A percentile compares a stretch with the other conserved stretches of the same genome.
Conservation (phyloP, 2,888 invertebrate species). For the Tenthredo livida region DNA sequence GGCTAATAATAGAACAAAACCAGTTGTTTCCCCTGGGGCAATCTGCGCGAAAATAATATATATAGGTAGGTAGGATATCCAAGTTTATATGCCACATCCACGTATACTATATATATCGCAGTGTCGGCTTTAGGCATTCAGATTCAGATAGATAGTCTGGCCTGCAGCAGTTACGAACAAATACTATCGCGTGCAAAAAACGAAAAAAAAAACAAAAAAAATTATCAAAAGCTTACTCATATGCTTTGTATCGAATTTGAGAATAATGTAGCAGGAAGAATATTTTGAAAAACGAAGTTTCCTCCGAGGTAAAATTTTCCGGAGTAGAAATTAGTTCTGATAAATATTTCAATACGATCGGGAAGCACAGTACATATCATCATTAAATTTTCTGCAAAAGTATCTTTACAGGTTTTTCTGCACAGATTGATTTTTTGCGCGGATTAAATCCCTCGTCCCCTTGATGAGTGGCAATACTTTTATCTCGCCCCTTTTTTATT, state of each 20-base stretch:
- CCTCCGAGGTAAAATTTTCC: too few species aligned
- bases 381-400: background rate
- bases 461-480: background rate
- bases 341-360: background rate
- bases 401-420: background rate
- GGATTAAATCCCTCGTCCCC: background rate
- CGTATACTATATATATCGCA: background rate
- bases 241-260: too few species aligned
- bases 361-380: background rate
- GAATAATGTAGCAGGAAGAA: too few species aligned
- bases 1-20: slow-evolving; percentile 67
- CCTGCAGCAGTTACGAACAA: background rate
- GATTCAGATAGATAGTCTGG: background rate
- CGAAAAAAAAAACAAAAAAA: background rate
- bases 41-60: slow-evolving; percentile 59
- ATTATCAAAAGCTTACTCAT: too few species aligned
- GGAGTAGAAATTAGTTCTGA: background rate
- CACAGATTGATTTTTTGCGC: background rate
- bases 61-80: background rate
- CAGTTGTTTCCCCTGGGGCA: slow-evolving; percentile 63
- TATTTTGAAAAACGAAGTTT: too few species aligned
- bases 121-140: background rate
- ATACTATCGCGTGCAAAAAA: background rate
- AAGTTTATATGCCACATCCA: slow-evolving; percentile 20
- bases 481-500: background rate